These are phyloP conservation scores for Choristoneura rosaceana DNA, from an alignment of 2,888 invertebrate species.

Conservation along the genomic window DNA sequence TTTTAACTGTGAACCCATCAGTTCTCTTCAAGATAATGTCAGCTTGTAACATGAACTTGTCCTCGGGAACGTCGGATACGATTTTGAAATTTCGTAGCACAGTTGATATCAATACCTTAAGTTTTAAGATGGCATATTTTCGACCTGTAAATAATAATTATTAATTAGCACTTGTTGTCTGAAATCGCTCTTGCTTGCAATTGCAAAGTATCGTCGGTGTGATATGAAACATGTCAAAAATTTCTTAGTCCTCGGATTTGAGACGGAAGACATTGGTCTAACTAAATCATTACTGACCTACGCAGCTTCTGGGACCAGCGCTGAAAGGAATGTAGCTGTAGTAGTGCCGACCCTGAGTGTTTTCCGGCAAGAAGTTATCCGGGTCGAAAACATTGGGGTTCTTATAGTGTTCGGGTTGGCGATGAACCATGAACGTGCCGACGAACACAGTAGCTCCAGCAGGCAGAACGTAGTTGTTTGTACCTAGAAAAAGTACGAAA, in stretches of 20 bases:
- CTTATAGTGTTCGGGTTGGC: slow-evolving; percentile 87
- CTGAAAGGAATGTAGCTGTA: slow-evolving; percentile 93
- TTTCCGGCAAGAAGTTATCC: slow-evolving; percentile 92
- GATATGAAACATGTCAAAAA: too few species aligned
- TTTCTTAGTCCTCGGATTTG: background rate
- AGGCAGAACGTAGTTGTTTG: slow-evolving; percentile 87
- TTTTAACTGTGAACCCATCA: slow-evolving; percentile 89
- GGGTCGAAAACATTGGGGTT: slow-evolving; percentile 91
- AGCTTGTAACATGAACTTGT: slow-evolving; percentile 88
- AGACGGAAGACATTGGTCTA: background rate
- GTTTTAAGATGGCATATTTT: slow-evolving; percentile 92
- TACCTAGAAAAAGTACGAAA: slow-evolving; percentile 76
- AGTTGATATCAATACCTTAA: slow-evolving; percentile 90
- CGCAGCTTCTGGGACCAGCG: slow-evolving; percentile 92
- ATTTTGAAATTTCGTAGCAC: slow-evolving; percentile 89
- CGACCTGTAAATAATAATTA: slow-evolving; percentile 80
- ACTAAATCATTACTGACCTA: slow-evolving; percentile 83
- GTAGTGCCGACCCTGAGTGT: slow-evolving; percentile 90
- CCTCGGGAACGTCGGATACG: slow-evolving; percentile 87
- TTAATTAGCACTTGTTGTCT: background rate
- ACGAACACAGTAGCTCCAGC: slow-evolving; percentile 89
- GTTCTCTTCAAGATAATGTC: slow-evolving; percentile 91
- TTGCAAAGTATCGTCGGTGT: background rate
- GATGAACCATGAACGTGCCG: slow-evolving; percentile 88
- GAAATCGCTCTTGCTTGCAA: background rate